Base-by-base conservation (phyloP, 2,888 invertebrate species). In the Campaea margaritaria region DNA sequence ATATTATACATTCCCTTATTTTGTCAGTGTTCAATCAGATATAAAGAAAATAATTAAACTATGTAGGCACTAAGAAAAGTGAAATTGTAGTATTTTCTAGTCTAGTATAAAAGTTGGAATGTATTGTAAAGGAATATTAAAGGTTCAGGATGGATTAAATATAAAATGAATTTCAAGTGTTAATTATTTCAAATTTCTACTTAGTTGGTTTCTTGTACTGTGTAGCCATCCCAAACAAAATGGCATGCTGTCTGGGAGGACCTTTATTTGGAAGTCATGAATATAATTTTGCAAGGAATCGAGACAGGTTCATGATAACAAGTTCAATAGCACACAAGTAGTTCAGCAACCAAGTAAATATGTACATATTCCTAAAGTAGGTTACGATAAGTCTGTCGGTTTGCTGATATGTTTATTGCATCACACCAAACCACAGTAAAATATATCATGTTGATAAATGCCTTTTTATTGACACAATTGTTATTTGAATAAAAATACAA, bases 341-440 rank as follows among this genome's bases (percentile, higher is more conserved):
- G 85, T 81, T 79, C 75, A 83, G 69, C 15, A 41, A 0, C n/a
- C 14, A 31, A 21, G 31, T 42, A 46, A 34, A 11, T 78, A 75
- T 73, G 31, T 31, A 31, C 68, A 62, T 70, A 73, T 72, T 72
- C 49, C 51, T 58, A 69, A 84, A 78, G 76, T 85, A 74, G 86
- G 86, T 76, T 75, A 4, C 75, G 85, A 86, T 86, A 85, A 82
- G 60, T 65, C 52, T 59, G 50, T 49, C 8, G 4, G 52, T 68
- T 64, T 65, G 69, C 72, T 66, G 51, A 53, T 55, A 44, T 46
- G 47, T 56, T 48, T 51, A 57, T 64, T 69, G 62, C 62, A 62
- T 51, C 45, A 62, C 44, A 46, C 54, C 53, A 57, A 14, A 51
- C 44, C 14, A 56, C 49, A 62, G 36, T 42, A 52, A 27, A 5